A percentile compares a stretch with the other conserved stretches of the same genome.
These are phyloP conservation scores for Schizaphis graminum DNA, from an alignment of 2,888 invertebrate species.

Conservation along the genomic window DNA sequence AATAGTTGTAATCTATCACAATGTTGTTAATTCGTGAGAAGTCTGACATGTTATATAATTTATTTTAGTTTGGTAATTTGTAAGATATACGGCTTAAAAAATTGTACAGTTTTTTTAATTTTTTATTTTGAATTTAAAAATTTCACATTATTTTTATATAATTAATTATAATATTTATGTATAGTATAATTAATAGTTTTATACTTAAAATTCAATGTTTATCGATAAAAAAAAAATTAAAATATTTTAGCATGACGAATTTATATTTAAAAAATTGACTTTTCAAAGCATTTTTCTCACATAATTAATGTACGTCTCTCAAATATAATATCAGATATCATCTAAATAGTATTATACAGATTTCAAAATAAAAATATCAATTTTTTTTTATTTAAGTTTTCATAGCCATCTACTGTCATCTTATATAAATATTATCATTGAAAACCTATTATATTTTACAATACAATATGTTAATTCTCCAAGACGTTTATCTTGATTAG, in stretches of 20 bases:
- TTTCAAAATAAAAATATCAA: background rate
- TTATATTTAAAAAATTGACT: background rate
- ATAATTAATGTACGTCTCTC: no score
- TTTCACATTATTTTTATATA: background rate
- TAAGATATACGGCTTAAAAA: background rate
- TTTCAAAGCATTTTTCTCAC: no score
- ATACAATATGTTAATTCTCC: background rate
- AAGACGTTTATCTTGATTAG: background rate
- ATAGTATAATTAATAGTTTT: background rate
- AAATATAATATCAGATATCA: no score
- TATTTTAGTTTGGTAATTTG: background rate
- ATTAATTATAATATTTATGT: background rate
- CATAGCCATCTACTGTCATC: background rate
- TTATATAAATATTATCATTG: background rate
- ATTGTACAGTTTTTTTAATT: background rate
- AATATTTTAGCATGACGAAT: background rate
- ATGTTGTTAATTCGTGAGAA: background rate
- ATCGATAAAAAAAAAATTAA: background rate
- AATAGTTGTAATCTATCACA: background rate
- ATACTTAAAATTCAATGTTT: background rate
- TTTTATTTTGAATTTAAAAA: background rate
- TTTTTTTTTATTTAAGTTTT: background rate
- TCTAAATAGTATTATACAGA: no score
- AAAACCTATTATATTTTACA: background rate
- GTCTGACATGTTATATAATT: background rate